These are phyloP conservation scores for Xanthorhoe spadicearia DNA, from an alignment of 2,888 invertebrate species.

Conservation along the genomic window DNA sequence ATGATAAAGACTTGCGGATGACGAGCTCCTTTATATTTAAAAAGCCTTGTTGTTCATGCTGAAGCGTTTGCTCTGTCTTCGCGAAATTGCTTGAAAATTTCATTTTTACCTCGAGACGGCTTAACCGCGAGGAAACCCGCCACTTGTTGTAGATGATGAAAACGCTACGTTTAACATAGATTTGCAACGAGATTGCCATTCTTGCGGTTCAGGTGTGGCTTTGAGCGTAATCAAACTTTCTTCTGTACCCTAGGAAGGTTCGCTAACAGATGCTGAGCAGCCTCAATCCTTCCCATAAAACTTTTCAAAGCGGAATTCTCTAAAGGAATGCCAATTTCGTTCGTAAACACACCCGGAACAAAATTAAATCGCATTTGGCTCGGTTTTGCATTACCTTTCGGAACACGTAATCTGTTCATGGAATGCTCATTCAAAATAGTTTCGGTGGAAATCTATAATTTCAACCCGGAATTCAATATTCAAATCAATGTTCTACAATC, in stretches of 20 bases:
- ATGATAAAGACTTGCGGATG: conserved; percentile 45
- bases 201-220: conserved; percentile 27
- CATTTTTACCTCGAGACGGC: conserved; percentile 48
- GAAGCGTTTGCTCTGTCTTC: conserved; percentile 48
- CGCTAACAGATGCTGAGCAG: conserved; percentile 43
- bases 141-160: conserved; percentile 24
- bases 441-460: conserved; percentile 24
- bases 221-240: conserved; percentile 47
- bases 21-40: conserved; percentile 54
- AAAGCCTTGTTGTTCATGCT: conserved; percentile 44
- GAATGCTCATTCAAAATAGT: conserved; percentile 35
- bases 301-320: conserved; percentile 56
- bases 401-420: conserved; percentile 29
- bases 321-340: conserved; percentile 62
- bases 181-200: conserved; percentile 29
- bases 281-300: conserved; percentile 53
- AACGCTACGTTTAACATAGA: conserved; percentile 28
- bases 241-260: conserved; percentile 45
- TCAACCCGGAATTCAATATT: conserved; percentile 5
- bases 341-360: conserved; percentile 49
- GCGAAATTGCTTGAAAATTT: conserved; percentile 58
- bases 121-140: conserved; percentile 25
- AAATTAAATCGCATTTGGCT: conserved; percentile 54
- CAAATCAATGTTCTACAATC: neutral
- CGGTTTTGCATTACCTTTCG: conserved; percentile 42